Conservation (phyloP, 2,888 invertebrate genomes). For the Axea sp. region DNA sequence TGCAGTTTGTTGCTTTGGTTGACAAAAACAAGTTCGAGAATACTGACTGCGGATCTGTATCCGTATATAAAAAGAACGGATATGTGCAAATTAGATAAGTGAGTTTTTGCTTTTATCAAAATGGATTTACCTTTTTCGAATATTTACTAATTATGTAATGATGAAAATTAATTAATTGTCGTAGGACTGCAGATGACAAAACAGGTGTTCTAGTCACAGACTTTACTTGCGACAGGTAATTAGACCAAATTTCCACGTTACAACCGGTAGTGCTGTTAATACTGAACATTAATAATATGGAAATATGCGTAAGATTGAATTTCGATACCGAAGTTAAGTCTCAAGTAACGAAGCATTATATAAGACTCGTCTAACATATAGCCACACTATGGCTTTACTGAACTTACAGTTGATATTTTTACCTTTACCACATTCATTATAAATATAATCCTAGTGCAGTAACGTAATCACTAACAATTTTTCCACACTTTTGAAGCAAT, state of each 20-base stretch:
- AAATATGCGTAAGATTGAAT: constrained; percentile 26
- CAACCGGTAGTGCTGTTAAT: background rate
- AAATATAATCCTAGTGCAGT: background rate
- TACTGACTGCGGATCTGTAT: constrained; percentile 83
- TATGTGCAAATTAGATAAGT: constrained; percentile 80
- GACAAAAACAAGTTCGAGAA: constrained; percentile 80
- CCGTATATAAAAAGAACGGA: constrained; percentile 82
- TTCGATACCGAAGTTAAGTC: constrained; percentile 15
- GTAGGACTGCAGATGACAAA: constrained; percentile 67
- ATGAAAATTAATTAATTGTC: constrained; percentile 65
- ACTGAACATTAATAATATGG: constrained; percentile 14
- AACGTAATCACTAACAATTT: background rate
- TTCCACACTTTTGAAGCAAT: too few relatives aligned
- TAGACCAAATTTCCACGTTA: constrained; percentile 2
- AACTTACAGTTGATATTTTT: constrained; percentile 10
- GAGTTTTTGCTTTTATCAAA: constrained; percentile 30
- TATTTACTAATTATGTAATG: too few relatives aligned
- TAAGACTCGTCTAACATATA: constrained; percentile 16
- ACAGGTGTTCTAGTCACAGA: constrained; percentile 68
- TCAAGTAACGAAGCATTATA: constrained; percentile 26
- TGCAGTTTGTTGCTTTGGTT: constrained; percentile 90
- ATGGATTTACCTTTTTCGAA: too few relatives aligned
- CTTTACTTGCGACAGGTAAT: constrained; percentile 85
- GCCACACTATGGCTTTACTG: constrained; percentile 12
- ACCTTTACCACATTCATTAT: constrained; percentile 24